Base-by-base conservation (phyloP, 2,888 invertebrate species). In the Elegia similella region DNA sequence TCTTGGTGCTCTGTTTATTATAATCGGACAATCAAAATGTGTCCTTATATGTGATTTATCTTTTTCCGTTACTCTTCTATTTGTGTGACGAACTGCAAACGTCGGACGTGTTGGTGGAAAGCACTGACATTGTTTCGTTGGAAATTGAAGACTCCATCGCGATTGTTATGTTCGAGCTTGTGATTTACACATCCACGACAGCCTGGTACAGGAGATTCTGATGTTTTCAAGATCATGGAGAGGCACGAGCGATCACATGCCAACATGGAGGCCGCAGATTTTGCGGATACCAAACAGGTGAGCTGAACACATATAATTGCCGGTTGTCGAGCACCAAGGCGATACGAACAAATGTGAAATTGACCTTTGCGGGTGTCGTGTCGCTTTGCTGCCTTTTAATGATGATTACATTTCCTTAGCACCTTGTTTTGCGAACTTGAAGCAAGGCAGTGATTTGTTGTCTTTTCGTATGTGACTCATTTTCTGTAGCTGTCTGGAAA, bases 241-340 rank as follows among this genome's bases (percentile, higher is more conserved):
- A 82, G 86, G 82, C 84, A 84, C 82, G 88, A 88, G 76, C 83
- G 88, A 82, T 84, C 88, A 84, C 86, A 90, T 80, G 84, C 85
- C 83, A 94, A 93, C 86, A 93, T 93, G 93, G 93, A 94, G 88
- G 86, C 92, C 76, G 86, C 88, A 71, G 94, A 94, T 82, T 91
- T 90, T 76, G 92, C 93, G 87, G 93, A 93, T 78, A 93, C 93
- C 68, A 93, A 93, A 92, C 94, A 94, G 93, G 94, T 94, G 92
- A 92, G 89, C 69, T 70, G 71, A 68, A 72, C 69, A 69, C 69
- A 62, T 76, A 60, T 77, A 82, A 84, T 82, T 86, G 86, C 90
- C 89, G 89, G 89, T 86, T 82, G 76, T 81, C 75, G 78, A 73
- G 69, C 68, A 62, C 47, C 50, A 58, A 56, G 55, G 57, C 56